Conservation (phyloP, 2,797 vertebrate species). For the Myripristis jacobus region DNA sequence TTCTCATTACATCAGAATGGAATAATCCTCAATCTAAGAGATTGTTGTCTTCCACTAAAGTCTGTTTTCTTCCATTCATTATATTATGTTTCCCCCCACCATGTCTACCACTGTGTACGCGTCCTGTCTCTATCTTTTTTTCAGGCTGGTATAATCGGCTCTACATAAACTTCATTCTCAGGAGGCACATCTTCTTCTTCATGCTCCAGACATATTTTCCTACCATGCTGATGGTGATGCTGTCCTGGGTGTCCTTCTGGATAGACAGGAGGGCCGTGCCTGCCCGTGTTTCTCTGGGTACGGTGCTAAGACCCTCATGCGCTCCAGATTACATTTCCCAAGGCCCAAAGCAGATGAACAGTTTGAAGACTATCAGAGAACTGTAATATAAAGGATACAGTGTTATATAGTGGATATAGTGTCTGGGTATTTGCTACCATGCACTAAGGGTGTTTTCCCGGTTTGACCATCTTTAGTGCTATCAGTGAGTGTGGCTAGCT, state of each 20-base stretch:
- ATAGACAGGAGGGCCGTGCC: conserved; percentile 92
- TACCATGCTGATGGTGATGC: conserved; percentile 95
- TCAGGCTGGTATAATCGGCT: conserved; percentile 94
- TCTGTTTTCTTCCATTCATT: neutral
- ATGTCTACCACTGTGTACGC: neutral
- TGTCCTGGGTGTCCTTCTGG: conserved; percentile 97
- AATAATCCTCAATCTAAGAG: conserved; percentile 34
- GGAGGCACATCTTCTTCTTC: conserved; percentile 95
- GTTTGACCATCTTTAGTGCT: too few species aligned
- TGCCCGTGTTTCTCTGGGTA: conserved; percentile 92
- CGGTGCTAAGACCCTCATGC: conserved; percentile 37
- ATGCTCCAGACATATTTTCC: conserved; percentile 95
- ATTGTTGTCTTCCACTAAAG: conserved; percentile 30
- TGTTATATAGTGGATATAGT: too few species aligned
- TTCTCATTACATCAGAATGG: conserved; percentile 32
- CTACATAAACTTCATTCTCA: conserved; percentile 94
- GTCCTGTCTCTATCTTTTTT: conserved; percentile 44
- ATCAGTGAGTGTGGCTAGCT: too few species aligned
- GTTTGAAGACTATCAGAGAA: too few species aligned
- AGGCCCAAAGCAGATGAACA: neutral
- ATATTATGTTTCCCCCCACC: neutral
- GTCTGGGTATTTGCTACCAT: too few species aligned
- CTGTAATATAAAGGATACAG: too few species aligned
- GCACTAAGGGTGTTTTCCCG: too few species aligned
- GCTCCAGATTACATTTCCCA: too few species aligned